Base-by-base conservation (phyloP, 2,888 invertebrate species). In the Nymphalis polychloros region DNA sequence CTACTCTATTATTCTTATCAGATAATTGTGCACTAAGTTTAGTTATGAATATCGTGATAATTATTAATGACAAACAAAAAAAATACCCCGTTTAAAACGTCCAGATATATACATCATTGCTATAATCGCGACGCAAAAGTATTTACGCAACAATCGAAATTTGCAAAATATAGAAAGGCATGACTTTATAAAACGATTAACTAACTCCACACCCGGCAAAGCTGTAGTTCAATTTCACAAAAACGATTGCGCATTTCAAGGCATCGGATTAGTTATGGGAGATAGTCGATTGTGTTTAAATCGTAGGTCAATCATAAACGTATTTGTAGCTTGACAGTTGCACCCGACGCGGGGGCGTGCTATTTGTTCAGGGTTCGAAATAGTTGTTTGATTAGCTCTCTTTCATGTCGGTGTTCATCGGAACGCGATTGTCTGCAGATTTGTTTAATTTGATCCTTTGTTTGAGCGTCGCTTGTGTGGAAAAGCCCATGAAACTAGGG, bases 381-480 rank as follows among this genome's bases (percentile, higher is more conserved):
- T 89, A 88, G 87, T 87, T 89, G 90, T 91, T 91, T 91, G 92
- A 92, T 92, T 88, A 90, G 87, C 88, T 89, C 90, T 87, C 92
- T 92, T 92, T 92, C 89, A 92, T 92, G 90, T 89, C 84, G 78
- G 76, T 80, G 80, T 82, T 78, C 82, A 81, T 81, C 79, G 86
- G 85, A 85, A 85, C 85, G 84, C 86, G 88, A 88, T 90, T 89
- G 89, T 89, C 85, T 81, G 84, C 84, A 87, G 89, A 91, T 91
- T 90, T 90, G 90, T 90, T 90, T 90, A 90, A 92, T 90, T 92
- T 86, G 87, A 84, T 84, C 90, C 89, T 90, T 92, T 92, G 92
- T 92, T 91, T 90, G 91, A 88, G 79, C 79, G 75, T 76, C 86
- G 84, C 83, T 87, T 86, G 87, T 87, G 90, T 89, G 89, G 84